A percentile compares a stretch with the other conserved stretches of the same genome.
These are phyloP conservation scores for Steinernema scapterisci DNA, from an alignment of 2,888 invertebrate genomes.

Conservation along the genomic window DNA sequence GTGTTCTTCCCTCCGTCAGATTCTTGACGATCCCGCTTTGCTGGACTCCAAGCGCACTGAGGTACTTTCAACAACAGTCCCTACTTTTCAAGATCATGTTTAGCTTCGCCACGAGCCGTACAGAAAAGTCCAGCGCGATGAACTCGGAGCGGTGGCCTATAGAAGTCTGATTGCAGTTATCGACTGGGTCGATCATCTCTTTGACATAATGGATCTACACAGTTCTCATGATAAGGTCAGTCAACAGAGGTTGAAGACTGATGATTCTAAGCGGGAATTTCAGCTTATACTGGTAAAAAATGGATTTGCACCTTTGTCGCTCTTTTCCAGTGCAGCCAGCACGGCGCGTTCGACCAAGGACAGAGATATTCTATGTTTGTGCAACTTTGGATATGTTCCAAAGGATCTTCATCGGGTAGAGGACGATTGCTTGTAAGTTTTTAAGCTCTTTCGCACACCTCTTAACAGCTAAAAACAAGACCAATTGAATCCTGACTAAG, in stretches of 20 bases:
- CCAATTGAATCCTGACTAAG: too few relatives aligned
- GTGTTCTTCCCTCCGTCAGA: conserved; percentile 51
- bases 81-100: conserved; percentile 9
- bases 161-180: conserved; percentile 61
- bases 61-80: conserved; percentile 44
- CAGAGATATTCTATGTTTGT: conserved; percentile 59
- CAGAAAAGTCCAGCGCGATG: conserved; percentile 55
- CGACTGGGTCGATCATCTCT: conserved; percentile 66
- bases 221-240: conserved; percentile 60
- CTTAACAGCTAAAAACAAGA: too few relatives aligned
- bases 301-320: conserved; percentile 61
- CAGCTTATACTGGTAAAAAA: conserved; percentile 61
- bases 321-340: conserved; percentile 51
- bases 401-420: not conserved
- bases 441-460: not conserved
- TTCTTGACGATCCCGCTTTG: conserved; percentile 61
- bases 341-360: conserved; percentile 50
- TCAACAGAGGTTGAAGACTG: too few relatives aligned
- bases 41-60: conserved; percentile 66
- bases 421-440: conserved; percentile 9
- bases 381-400: conserved; percentile 60
- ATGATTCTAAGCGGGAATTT: not conserved
- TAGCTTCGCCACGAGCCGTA: conserved; percentile 65
- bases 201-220: conserved; percentile 64
- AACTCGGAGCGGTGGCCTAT: conserved; percentile 61